Percentiles rank a stretch among this genome's conserved stretches.
Conservation (phyloP, 2,888 invertebrate species). For the Lithophane socia region DNA sequence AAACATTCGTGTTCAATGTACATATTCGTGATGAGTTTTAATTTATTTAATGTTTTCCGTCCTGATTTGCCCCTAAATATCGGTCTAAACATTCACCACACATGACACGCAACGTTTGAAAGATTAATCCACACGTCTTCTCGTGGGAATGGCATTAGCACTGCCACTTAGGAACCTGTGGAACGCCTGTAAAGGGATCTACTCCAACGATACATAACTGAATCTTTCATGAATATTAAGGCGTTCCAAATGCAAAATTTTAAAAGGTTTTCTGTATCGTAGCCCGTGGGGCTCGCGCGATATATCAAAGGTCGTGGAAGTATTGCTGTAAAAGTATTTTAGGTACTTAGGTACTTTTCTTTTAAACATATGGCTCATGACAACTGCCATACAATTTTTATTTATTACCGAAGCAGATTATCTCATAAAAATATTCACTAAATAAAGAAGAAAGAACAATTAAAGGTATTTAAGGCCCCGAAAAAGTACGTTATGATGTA, state of each 20-base stretch:
- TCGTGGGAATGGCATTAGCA: background rate
- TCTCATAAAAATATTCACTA: background rate
- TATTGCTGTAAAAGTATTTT: background rate
- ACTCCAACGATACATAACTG: background rate
- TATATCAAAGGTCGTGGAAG: background rate
- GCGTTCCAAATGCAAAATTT: background rate
- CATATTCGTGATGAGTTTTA: conserved; percentile 9
- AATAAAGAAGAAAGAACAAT: conserved; percentile 3
- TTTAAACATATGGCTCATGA: too few relatives aligned
- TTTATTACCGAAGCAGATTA: background rate
- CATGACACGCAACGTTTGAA: conserved; percentile 8
- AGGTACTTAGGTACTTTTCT: background rate
- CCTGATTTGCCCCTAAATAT: conserved; percentile 25
- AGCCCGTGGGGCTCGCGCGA: background rate
- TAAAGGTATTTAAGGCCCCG: conserved; percentile 15
- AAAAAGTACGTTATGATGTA: conserved; percentile 26
- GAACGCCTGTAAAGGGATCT: background rate
- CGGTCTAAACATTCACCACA: conserved; percentile 20
- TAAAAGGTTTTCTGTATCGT: background rate
- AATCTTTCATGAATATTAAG: conserved; percentile 26
- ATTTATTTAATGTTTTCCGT: conserved; percentile 4
- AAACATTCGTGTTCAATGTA: background rate
- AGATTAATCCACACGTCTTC: conserved; percentile 2
- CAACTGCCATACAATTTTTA: background rate
- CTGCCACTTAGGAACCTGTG: conserved; percentile 10